A percentile compares a stretch with the other conserved stretches of the same genome.
These are phyloP conservation scores for Bergia puertoricense DNA, from an alignment of 92 coral and sea anemone genomes.

Conservation along the genomic window DNA sequence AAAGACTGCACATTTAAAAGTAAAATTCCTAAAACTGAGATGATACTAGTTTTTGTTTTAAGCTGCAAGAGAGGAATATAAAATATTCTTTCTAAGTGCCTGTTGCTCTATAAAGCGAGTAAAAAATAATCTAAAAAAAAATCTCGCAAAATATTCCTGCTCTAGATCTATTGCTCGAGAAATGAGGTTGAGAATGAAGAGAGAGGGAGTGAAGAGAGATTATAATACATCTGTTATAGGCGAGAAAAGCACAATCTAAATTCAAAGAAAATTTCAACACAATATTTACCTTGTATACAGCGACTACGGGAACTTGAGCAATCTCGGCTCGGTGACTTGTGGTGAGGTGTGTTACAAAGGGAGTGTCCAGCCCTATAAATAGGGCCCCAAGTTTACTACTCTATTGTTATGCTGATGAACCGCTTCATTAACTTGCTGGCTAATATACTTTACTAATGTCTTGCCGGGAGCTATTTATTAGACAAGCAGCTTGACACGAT, in stretches of 20 bases:
- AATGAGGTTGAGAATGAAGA: neutral
- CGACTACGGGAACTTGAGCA: conserved; percentile 43
- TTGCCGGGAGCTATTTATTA: conserved; percentile 79
- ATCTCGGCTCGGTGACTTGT: conserved; percentile 36
- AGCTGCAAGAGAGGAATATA: neutral
- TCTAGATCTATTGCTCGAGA: neutral
- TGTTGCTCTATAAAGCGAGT: neutral
- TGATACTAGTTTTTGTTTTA: neutral
- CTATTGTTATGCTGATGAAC: conserved; percentile 81
- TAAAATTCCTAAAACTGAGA: neutral
- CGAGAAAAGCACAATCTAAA: neutral
- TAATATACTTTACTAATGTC: conserved; percentile 75
- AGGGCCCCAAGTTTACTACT: conserved; percentile 60
- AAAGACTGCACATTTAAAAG: neutral
- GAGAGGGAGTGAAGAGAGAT: neutral
- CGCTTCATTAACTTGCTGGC: conserved; percentile 70
- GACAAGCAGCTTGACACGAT: conserved; percentile 43
- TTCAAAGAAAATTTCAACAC: conserved; percentile 25
- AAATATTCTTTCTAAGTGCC: neutral
- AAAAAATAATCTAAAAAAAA: neutral
- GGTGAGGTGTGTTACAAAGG: conserved; percentile 34
- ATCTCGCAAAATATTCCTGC: conserved; percentile 11
- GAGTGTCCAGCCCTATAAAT: conserved; percentile 69
- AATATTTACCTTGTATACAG: conserved; percentile 45
- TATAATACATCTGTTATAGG: neutral